These are phyloP conservation scores for Papilio elwesi DNA, from an alignment of 2,888 invertebrate genomes.

Conservation along the genomic window DNA sequence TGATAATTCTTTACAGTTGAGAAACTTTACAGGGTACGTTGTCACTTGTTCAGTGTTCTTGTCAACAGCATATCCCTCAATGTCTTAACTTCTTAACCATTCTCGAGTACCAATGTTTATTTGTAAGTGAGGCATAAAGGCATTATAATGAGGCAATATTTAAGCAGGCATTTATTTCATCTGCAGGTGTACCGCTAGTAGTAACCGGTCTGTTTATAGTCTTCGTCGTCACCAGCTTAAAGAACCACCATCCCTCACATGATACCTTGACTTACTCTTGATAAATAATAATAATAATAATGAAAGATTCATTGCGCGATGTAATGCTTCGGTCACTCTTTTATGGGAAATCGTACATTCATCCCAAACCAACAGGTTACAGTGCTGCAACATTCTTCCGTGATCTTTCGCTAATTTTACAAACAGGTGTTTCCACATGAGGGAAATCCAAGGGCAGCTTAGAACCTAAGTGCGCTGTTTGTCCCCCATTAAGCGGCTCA, in stretches of 20 bases:
- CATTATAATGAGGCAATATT: background rate
- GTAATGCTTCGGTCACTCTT: constrained; percentile 40
- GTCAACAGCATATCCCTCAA: background rate
- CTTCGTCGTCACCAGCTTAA: background rate
- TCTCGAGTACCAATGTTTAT: background rate
- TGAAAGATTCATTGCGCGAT: background rate
- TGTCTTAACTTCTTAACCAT: background rate
- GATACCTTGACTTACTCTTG: too few species aligned
- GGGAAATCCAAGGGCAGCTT: constrained; percentile 43
- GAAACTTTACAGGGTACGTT: background rate
- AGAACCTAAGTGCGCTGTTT: constrained; percentile 35
- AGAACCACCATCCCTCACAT: background rate
- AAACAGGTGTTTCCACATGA: constrained; percentile 44
- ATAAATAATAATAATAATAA: too few species aligned
- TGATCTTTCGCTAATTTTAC: constrained; percentile 45
- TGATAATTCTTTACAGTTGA: background rate
- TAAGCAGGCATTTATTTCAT: background rate
- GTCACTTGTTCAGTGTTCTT: background rate
- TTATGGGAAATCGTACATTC: constrained; percentile 45
- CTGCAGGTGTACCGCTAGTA: background rate
- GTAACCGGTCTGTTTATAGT: background rate
- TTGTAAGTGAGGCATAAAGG: background rate
- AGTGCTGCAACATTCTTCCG: constrained; percentile 41
- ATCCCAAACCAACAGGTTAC: constrained; percentile 44
- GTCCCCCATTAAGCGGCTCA: too few species aligned